Percentiles rank a stretch among this genome's conserved stretches.
Evolutionary conservation across 1,140 invertebrate species (phyloP).

Genomic region (Portunus trituberculatus): DNA sequence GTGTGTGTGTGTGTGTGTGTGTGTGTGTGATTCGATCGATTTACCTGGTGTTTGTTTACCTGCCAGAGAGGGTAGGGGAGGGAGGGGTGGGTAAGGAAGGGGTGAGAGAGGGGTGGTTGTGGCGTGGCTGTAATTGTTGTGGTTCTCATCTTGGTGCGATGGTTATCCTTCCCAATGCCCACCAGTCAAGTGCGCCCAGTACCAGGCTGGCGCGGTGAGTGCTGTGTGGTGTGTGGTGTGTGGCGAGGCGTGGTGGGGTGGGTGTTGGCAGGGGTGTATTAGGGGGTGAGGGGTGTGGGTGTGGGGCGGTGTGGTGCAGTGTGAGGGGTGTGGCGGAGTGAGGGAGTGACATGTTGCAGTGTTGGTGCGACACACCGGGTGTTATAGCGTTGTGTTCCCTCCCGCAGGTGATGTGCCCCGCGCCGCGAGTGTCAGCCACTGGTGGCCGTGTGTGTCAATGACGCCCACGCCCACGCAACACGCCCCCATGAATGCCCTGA

Average conservation of each 20-base stretch:
- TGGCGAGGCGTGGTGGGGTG: background rate
- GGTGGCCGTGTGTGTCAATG: constrained; percentile 51
- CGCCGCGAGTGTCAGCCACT: background rate
- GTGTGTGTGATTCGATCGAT: background rate
- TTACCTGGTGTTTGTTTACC: background rate
- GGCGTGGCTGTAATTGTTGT: background rate
- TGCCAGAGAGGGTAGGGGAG: background rate
- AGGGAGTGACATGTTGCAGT: background rate
- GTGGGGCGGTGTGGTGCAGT: background rate
- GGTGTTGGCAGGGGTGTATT: background rate
- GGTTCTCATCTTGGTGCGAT: background rate
- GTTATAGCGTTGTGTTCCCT: background rate
- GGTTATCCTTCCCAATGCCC: background rate
- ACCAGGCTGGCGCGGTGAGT: too few relatives aligned
- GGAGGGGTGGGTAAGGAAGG: background rate
- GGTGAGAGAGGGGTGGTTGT: background rate
- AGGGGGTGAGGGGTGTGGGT: background rate
- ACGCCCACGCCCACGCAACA: constrained; percentile 30
- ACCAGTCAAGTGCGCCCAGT: too few relatives aligned
- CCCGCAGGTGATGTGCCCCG: constrained; percentile 63
- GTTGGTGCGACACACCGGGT: background rate
- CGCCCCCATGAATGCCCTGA: constrained; percentile 50
- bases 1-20: constrained; percentile 28
- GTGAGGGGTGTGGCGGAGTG: background rate
- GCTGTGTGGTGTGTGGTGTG: background rate